Evolutionary conservation across 37 sponge, comb jelly and placozoan genomes (phyloP).

Genomic region (Petrosia ficiformis): DNA sequence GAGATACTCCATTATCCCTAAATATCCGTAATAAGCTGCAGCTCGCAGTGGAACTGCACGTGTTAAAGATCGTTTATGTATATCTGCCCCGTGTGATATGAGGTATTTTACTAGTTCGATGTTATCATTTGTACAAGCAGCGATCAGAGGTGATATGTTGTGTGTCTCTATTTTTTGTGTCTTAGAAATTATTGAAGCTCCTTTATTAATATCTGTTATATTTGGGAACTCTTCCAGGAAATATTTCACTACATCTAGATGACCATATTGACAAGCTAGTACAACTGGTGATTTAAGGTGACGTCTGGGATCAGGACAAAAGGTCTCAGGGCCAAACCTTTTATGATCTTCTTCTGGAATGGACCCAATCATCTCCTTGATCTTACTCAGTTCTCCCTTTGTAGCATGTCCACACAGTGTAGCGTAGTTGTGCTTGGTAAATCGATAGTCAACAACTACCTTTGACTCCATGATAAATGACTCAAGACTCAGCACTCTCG

Average conservation of each 20-base stretch:
- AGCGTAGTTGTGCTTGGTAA: not conserved
- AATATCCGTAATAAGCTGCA: not conserved
- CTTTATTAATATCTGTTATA: not conserved
- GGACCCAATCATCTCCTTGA: not conserved
- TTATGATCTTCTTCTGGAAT: not conserved
- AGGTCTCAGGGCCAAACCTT: not conserved
- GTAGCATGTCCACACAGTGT: not conserved
- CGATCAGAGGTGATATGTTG: not conserved
- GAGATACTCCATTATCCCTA: not conserved
- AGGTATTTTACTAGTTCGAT: not conserved
- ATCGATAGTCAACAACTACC: not conserved
- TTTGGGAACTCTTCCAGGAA: not conserved
- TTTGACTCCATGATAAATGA: not conserved
- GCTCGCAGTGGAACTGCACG: not conserved
- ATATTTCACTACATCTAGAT: not conserved
- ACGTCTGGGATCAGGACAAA: not conserved
- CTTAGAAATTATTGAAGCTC: not conserved
- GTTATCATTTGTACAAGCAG: not conserved
- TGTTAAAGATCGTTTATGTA: not conserved
- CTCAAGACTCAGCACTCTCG: too few species aligned
- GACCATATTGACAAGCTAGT: slow-evolving; percentile 9
- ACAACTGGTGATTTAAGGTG: slow-evolving; percentile 12
- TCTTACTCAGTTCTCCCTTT: not conserved
- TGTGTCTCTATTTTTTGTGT: not conserved
- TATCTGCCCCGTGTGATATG: not conserved